These are phyloP conservation scores for Pseudoips prasinana DNA, from an alignment of 2,888 invertebrate species.

Conservation along the genomic window DNA sequence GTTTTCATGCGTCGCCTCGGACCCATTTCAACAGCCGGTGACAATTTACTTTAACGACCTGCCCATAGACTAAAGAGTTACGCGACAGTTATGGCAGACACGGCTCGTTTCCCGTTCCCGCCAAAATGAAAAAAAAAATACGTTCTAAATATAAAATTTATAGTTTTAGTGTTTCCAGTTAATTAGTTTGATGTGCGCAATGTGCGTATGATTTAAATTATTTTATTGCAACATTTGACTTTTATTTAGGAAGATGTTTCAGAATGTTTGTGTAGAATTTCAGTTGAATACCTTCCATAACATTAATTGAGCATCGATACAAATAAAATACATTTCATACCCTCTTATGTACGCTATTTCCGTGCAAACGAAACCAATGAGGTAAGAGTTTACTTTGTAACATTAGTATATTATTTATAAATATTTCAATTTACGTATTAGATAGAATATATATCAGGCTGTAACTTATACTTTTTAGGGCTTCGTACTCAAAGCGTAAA, in stretches of 20 bases:
- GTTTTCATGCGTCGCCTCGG: conserved; percentile 46
- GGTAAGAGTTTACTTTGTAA: too few relatives aligned
- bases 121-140: conserved; percentile 47
- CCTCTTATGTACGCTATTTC: too few relatives aligned
- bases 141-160: conserved; percentile 28
- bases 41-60: conserved; percentile 79
- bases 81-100: conserved; percentile 77
- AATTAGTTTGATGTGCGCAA: conserved; percentile 36
- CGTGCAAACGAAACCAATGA: too few relatives aligned
- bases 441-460: too few relatives aligned
- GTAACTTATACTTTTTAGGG: too few relatives aligned
- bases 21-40: conserved; percentile 73
- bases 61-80: conserved; percentile 77
- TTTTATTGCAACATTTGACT: conserved; percentile 9
- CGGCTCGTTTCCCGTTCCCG: conserved; percentile 64
- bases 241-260: neutral
- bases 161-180: conserved; percentile 40
- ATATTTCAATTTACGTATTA: too few relatives aligned
- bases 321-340: too few relatives aligned
- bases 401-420: too few relatives aligned
- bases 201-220: conserved; percentile 13
- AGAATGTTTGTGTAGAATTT: too few relatives aligned
- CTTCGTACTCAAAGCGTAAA: too few relatives aligned
- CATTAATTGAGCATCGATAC: too few relatives aligned
- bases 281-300: too few relatives aligned